Evolutionary conservation across 2,888 invertebrate genomes (phyloP).

Genomic region (Hirtodrosophila histrioides): DNA sequence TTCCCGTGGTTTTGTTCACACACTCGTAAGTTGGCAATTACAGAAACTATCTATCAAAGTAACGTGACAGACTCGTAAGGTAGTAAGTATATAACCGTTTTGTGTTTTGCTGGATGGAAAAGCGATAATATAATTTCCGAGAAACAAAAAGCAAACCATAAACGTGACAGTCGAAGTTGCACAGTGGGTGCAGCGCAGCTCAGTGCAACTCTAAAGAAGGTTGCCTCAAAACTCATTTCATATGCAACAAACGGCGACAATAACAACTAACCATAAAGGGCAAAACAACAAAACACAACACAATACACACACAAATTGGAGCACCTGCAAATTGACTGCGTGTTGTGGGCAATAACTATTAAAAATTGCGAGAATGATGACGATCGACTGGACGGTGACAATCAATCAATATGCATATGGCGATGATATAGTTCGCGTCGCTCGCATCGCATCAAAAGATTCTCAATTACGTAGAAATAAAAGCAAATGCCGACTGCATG

Average conservation of each 20-base stretch:
- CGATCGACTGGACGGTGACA: slow-evolving; percentile 3
- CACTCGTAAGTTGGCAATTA: slow-evolving; percentile 41
- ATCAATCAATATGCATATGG: slow-evolving; percentile 61
- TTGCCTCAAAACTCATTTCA: slow-evolving; percentile 39
- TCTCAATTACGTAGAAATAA: slow-evolving; percentile 68
- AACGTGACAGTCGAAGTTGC: slow-evolving; percentile 52
- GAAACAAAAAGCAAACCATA: slow-evolving; percentile 36
- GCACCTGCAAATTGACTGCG: slow-evolving; percentile 50
- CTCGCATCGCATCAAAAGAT: slow-evolving; percentile 66
- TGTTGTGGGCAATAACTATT: slow-evolving; percentile 3
- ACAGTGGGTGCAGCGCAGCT: slow-evolving; percentile 46
- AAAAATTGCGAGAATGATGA: not conserved
- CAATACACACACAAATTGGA: slow-evolving; percentile 30
- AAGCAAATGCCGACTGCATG: slow-evolving; percentile 65
- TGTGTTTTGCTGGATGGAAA: slow-evolving; percentile 18
- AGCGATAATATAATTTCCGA: slow-evolving; percentile 48
- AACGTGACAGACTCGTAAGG: slow-evolving; percentile 19
- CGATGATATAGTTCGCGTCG: slow-evolving; percentile 65
- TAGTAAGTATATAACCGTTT: slow-evolving; percentile 38
- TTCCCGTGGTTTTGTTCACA: slow-evolving; percentile 36
- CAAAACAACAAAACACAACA: slow-evolving; percentile 4
- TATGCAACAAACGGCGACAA: slow-evolving; percentile 46
- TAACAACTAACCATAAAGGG: slow-evolving; percentile 14
- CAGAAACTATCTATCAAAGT: slow-evolving; percentile 52
- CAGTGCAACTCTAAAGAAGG: not conserved